A percentile compares a stretch with the other conserved stretches of the same genome.
Evolutionary conservation across 2,888 invertebrate species (phyloP).

Genomic region (Augochlorella aurata): DNA sequence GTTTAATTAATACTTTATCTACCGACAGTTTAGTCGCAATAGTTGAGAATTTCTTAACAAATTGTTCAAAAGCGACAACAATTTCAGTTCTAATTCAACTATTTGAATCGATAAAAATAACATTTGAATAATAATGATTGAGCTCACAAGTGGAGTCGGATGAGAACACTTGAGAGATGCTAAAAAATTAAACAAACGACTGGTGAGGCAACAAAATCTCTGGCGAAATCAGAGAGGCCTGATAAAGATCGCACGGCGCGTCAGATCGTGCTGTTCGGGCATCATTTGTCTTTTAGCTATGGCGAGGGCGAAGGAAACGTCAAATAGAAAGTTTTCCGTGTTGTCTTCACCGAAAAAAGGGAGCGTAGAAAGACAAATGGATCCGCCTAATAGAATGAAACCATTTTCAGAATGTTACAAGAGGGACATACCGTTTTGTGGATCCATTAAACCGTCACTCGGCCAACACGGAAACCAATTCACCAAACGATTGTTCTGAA

Average conservation of each 20-base stretch:
- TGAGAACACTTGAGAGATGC: neutral
- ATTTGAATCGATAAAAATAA: too few relatives aligned
- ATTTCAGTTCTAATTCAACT: too few relatives aligned
- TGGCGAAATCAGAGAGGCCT: constrained; percentile 39
- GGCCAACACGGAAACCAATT: constrained; percentile 53
- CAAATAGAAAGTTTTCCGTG: constrained; percentile 40
- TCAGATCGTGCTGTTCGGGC: constrained; percentile 35
- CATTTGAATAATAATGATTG: too few relatives aligned
- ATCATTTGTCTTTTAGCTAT: constrained; percentile 61
- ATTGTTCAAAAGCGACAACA: too few relatives aligned
- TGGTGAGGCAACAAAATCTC: constrained; percentile 8
- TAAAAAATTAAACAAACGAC: constrained; percentile 31
- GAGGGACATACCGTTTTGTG: constrained; percentile 50
- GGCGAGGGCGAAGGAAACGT: constrained; percentile 34
- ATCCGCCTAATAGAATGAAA: constrained; percentile 74
- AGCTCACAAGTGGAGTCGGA: neutral
- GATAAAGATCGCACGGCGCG: constrained; percentile 36
- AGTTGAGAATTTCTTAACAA: too few relatives aligned
- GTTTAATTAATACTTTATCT: too few relatives aligned
- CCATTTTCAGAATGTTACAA: constrained; percentile 57
- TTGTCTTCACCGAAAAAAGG: constrained; percentile 29
- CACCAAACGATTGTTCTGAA: constrained; percentile 19
- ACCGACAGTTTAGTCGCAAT: too few relatives aligned
- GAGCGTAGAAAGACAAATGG: constrained; percentile 73
- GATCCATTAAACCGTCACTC: constrained; percentile 64